Evolutionary conservation across 1,140 invertebrate species (phyloP).

Genomic region (Caenorhabditis briggsae): DNA sequence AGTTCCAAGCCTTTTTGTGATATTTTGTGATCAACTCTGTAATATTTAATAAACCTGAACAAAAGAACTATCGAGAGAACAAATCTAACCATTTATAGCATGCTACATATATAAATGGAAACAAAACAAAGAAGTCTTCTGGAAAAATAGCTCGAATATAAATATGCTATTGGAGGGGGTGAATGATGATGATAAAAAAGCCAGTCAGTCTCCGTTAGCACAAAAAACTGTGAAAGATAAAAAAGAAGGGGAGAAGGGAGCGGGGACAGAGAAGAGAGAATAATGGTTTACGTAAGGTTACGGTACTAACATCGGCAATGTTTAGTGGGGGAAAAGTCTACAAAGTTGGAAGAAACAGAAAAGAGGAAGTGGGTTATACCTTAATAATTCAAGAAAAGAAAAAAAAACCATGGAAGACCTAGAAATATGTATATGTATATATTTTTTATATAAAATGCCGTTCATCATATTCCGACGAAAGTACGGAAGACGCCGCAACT

Average conservation of each 20-base stretch:
- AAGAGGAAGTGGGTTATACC: neutral
- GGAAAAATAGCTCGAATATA: neutral
- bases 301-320: conserved; percentile 53
- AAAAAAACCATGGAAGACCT: conserved; percentile 3
- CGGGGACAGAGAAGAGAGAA: neutral
- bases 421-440: conserved; percentile 14
- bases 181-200: neutral
- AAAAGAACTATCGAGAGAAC: neutral
- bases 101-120: conserved; percentile 44
- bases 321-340: conserved; percentile 12
- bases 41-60: neutral
- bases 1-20: neutral
- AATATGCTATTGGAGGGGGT: neutral
- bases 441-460: conserved; percentile 51
- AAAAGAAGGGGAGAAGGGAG: neutral
- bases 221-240: neutral
- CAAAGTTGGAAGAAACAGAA: conserved; percentile 6
- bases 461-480: conserved; percentile 51
- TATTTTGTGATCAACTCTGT: conserved; percentile 8
- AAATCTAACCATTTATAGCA: conserved; percentile 51
- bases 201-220: conserved; percentile 33
- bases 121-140: neutral
- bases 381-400: conserved; percentile 32
- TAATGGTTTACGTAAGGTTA: conserved; percentile 27
- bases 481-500: conserved; percentile 24